Conservation (phyloP, 92 coral and sea anemone species). For the Paramuricea clavata region DNA sequence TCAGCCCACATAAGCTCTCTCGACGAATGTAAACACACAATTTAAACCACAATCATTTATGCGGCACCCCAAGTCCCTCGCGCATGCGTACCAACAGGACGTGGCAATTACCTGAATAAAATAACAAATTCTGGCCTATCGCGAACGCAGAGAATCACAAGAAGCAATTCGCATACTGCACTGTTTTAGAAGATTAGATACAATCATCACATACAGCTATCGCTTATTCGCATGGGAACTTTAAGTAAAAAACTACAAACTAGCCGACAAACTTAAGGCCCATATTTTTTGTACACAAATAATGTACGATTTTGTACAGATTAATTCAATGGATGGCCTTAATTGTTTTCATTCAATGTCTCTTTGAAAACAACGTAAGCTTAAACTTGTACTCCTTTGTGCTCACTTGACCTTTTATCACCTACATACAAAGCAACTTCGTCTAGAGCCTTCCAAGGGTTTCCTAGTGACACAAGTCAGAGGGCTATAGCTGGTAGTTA, state of each 20-base stretch:
- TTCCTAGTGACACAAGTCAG: not conserved
- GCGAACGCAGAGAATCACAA: slow-evolving; percentile 3
- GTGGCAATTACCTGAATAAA: not conserved
- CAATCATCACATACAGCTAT: not conserved
- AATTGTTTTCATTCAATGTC: not conserved
- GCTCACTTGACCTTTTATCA: slow-evolving; percentile 10
- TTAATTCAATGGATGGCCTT: not conserved
- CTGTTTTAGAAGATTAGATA: slow-evolving; percentile 14
- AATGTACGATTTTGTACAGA: not conserved
- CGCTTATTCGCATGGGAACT: not conserved
- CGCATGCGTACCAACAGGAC: slow-evolving; percentile 24
- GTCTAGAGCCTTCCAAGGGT: not conserved
- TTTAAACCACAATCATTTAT: slow-evolving; percentile 47
- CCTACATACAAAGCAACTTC: not conserved
- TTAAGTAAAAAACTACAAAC: not conserved
- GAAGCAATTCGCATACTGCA: not conserved
- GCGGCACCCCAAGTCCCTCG: not conserved
- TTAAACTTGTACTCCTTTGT: not conserved
- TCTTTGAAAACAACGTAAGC: not conserved
- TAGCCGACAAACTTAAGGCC: not conserved
- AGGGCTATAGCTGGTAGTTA: not conserved
- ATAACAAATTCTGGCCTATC: slow-evolving; percentile 12
- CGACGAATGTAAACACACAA: slow-evolving; percentile 41
- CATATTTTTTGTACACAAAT: not conserved
- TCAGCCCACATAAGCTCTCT: slow-evolving; percentile 36